Base-by-base conservation (phyloP, 2,113 vertebrate species). In the Actenoides lindsayi region DNA sequence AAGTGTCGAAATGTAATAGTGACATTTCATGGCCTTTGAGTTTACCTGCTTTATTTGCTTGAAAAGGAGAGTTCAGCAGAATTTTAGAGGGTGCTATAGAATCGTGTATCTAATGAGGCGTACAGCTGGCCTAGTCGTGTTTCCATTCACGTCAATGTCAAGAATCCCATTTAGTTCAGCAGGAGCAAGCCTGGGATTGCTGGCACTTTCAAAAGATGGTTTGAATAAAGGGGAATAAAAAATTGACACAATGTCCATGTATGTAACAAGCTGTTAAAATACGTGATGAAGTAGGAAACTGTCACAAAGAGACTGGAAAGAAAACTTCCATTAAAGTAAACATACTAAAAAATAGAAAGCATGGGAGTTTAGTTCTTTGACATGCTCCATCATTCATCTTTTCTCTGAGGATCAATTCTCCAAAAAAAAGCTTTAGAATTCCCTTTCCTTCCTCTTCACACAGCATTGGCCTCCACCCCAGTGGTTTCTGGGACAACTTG, bases 51-150 rank as follows among this genome's bases (percentile, higher is more conserved):
- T 97, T 97, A 96, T 98, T 97, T 97, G 67, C 68, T 96, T 80
- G 94, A 97, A 97, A 98, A 68, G 93, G 75, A 97, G 95, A 90
- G 68, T 97, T 98, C 98, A 98, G 97, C 97, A 97, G 94, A 98
- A 97, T 98, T 97, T 97, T 54, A 93, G 88, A 97, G 79, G 93
- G 83, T 95, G 56, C 82, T 90, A 5, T 85, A 94, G 96, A 98
- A 96, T 87, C 17, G 16, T 13, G 59, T 94, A 80, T 94, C 94
- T 96, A 97, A 96, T 94, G 92, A 95, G 68, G 86, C 71, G 0
- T 95, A 48, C n/a, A 75, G 64, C 71, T 9, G 2, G 76, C 81
- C 75, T 62, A 80, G 51, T 83, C 82, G 48, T 70, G 35, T 78
- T 95, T 78, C 73, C 31, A 13, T 64, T 95, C 88, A 64, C 10